Percentiles rank a stretch among this genome's conserved stretches.
phyloP scores from a whole-genome alignment of 2,113 vertebrate genomes.

The Catagonus wagneri region DNA sequence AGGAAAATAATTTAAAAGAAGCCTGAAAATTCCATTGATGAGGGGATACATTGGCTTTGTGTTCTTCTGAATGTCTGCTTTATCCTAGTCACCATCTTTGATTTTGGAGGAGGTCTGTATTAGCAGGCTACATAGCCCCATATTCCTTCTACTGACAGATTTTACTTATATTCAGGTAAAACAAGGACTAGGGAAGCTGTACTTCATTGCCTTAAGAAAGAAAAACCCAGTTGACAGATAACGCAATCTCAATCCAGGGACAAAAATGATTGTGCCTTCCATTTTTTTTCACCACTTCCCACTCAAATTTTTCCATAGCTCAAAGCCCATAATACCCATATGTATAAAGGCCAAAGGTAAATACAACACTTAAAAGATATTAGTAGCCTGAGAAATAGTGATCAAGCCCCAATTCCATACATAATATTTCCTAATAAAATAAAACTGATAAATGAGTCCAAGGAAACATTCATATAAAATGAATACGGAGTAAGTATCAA shows the following conservation, averaged over 20 bases:
- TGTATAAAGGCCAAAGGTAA: neutral
- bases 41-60: neutral
- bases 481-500: neutral
- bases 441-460: neutral
- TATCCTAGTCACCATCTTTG: neutral
- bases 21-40: neutral
- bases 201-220: neutral
- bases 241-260: neutral
- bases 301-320: neutral
- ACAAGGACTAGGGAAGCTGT: neutral
- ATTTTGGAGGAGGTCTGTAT: neutral
- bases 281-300: neutral
- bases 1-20: neutral
- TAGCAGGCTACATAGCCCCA: neutral
- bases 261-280: neutral
- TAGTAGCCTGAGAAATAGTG: neutral
- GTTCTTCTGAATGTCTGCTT: neutral
- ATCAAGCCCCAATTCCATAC: neutral
- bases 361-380: neutral
- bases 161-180: neutral
- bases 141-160: neutral
- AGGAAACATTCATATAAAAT: neutral
- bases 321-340: neutral
- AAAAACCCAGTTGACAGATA: neutral
- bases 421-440: neutral